These are phyloP conservation scores for Ormyrus thymus DNA, from an alignment of 2,888 invertebrate species.

Conservation along the genomic window DNA sequence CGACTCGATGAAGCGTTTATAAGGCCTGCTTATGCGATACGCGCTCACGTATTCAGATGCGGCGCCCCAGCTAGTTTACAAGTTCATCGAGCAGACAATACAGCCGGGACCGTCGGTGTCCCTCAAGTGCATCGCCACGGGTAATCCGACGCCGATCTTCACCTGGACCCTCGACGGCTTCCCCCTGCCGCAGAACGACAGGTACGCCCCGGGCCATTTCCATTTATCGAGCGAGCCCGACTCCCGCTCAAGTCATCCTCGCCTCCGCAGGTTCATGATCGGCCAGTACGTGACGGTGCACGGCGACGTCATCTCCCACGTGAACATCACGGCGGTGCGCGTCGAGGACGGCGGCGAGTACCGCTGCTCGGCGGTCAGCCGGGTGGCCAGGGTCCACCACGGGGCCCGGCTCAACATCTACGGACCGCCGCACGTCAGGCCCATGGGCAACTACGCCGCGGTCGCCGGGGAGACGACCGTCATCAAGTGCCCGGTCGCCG, in stretches of 20 bases:
- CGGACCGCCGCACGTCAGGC: constrained; percentile 89
- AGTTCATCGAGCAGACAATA: constrained; percentile 93
- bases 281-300: constrained; percentile 94
- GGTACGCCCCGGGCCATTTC: constrained; percentile 72
- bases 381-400: constrained; percentile 87
- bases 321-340: constrained; percentile 90
- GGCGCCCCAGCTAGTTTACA: constrained; percentile 91
- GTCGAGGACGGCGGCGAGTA: constrained; percentile 94
- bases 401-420: constrained; percentile 92
- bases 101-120: constrained; percentile 94
- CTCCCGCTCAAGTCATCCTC: no score
- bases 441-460: constrained; percentile 92
- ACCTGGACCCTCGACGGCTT: constrained; percentile 94
- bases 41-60: constrained; percentile 80
- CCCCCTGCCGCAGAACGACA: constrained; percentile 85
- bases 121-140: constrained; percentile 94
- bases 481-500: constrained; percentile 93
- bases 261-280: constrained; percentile 83
- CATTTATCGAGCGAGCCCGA: background rate
- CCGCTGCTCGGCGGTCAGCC: constrained; percentile 89
- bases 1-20: no score
- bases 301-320: constrained; percentile 94
- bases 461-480: constrained; percentile 89
- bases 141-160: constrained; percentile 94
- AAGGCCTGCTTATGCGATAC: background rate